Evolutionary conservation across 1,140 invertebrate genomes (phyloP).

Genomic region (Fopius arisanus): DNA sequence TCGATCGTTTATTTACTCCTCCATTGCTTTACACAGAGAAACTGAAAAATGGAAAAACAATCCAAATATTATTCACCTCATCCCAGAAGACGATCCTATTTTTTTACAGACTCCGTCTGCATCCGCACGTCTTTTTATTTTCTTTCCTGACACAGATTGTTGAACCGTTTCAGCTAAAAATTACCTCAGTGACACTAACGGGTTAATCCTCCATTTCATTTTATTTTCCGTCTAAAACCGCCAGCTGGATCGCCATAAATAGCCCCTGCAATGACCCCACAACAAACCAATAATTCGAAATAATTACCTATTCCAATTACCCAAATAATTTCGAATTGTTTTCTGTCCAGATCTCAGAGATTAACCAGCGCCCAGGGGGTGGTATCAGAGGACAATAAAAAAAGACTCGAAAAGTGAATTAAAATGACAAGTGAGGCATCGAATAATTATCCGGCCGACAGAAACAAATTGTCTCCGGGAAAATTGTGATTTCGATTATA

Average conservation of each 20-base stretch:
- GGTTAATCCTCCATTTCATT: slow-evolving; percentile 11
- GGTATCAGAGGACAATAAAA: too few species aligned
- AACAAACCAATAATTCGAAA: too few species aligned
- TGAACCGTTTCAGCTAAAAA: slow-evolving; percentile 42
- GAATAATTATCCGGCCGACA: neutral
- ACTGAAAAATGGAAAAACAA: too few species aligned
- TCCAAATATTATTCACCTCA: neutral
- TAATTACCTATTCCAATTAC: too few species aligned
- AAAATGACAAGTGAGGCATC: neutral
- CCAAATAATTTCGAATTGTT: too few species aligned
- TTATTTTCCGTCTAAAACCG: slow-evolving; percentile 8
- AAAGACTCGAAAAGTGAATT: neutral
- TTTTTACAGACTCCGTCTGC: slow-evolving; percentile 14
- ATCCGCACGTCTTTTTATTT: slow-evolving; percentile 31
- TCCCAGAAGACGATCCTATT: neutral
- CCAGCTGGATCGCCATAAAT: neutral
- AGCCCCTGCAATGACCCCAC: neutral
- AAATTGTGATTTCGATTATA: neutral
- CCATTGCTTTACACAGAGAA: too few species aligned
- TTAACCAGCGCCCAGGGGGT: too few species aligned
- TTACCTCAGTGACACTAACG: slow-evolving; percentile 21
- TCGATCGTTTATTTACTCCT: too few species aligned
- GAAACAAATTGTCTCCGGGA: neutral
- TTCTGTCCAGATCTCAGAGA: too few species aligned
- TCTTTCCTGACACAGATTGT: slow-evolving; percentile 48